phyloP scores from a whole-genome alignment of 1,140 invertebrate genomes.

The Subanguina moxae region DNA sequence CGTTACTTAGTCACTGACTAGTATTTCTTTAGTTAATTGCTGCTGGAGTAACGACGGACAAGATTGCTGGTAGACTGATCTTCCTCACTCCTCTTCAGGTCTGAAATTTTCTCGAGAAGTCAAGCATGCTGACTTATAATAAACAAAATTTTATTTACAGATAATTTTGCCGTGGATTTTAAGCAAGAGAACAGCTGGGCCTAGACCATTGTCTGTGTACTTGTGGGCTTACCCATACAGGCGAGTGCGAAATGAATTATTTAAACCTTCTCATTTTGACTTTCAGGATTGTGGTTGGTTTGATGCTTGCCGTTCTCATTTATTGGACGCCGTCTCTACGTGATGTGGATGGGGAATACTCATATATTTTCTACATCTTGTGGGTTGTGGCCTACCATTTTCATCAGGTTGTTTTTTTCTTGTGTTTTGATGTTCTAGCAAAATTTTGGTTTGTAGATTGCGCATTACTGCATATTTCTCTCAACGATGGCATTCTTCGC shows the following conservation, averaged over 20 bases:
- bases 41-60: slow-evolving; percentile 84
- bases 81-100: slow-evolving; percentile 66
- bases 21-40: slow-evolving; percentile 21
- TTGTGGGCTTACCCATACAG: slow-evolving; percentile 78
- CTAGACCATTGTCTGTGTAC: slow-evolving; percentile 66
- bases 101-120: neutral
- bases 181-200: slow-evolving; percentile 79
- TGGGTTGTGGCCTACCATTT: slow-evolving; percentile 75
- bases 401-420: slow-evolving; percentile 65
- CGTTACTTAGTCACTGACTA: neutral
- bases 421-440: too few species aligned
- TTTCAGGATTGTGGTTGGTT: slow-evolving; percentile 72
- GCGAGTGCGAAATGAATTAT: neutral
- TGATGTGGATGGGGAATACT: slow-evolving; percentile 68
- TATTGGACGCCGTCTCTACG: slow-evolving; percentile 75
- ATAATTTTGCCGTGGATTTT: slow-evolving; percentile 84
- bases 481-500: slow-evolving; percentile 67
- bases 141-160: neutral
- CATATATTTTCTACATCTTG: slow-evolving; percentile 74
- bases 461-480: slow-evolving; percentile 74
- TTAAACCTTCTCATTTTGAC: slow-evolving; percentile 1
- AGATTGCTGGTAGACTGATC: slow-evolving; percentile 74
- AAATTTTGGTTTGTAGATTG: too few species aligned
- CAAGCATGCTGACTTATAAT: neutral
- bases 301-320: slow-evolving; percentile 76